Evolutionary conservation across 2,797 vertebrate genomes (phyloP), one percentile per base, ranked within the genome.

Genomic region (Glyptemys insculpta): DNA sequence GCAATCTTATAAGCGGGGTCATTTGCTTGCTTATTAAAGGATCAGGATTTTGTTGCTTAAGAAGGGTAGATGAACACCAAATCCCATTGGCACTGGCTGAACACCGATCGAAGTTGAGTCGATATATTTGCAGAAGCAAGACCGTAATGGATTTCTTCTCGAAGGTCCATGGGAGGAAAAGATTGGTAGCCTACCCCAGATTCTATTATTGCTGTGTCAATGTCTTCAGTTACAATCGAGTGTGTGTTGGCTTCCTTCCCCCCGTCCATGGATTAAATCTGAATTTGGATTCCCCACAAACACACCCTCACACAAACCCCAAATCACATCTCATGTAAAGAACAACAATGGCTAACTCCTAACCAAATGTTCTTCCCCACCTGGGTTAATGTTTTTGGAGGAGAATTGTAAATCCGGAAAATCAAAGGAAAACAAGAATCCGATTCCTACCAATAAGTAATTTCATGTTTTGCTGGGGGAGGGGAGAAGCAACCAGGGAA

Each of bases 271-370:
- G 31, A 57, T 52, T 44, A 90, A 37, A 68, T 72, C n/a, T 12
- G 41, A 72, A 6, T 92, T 91, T 65, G 12, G 62, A 84, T 21
- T 29, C 27, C 16, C 83, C 21, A 29, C 81, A 68, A 21, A 8
- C 53, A 21, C 53, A 18, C 44, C 12, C 57, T 15, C 12, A 14
- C 79, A 14, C 81, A 41, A 74, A 3, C 7, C 10, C 25, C 0
- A 34, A 16, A 84, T 12, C 62, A 3, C 18, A 2, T 5, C 0
- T 7, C 9, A 1, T 72, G 5, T 53, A 5, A 79, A 86, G 59
- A 8, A 15, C 34, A 78, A 56, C 3, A 80, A 80, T 1, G 0
- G 62, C 21, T 62, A 0, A 47, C 3, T 0, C 2, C 7, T 3
- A 54, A 15, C 91, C 52, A 5, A 2, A 37, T 90, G 79, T 84